Percentiles rank a stretch among this genome's conserved stretches.
These are phyloP conservation scores for Drosophila ironensis DNA, from an alignment of 1,140 invertebrate genomes.

Conservation along the genomic window DNA sequence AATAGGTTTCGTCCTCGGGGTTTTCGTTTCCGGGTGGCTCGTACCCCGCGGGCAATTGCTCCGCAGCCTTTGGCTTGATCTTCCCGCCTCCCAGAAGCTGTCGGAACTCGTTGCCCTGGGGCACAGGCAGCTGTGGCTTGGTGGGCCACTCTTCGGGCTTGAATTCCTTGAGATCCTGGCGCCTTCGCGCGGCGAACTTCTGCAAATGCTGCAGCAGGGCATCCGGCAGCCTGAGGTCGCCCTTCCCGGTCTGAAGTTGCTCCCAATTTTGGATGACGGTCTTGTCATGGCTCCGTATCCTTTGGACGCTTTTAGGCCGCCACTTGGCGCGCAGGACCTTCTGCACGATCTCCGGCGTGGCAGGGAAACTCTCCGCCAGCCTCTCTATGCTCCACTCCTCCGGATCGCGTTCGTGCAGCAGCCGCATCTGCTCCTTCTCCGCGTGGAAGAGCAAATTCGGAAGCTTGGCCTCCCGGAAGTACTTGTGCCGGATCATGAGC, in stretches of 20 bases:
- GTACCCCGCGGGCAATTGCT: conserved; percentile 1
- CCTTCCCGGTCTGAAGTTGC: conserved; percentile 83
- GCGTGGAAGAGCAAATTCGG: conserved; percentile 91
- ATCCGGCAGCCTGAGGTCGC: conserved; percentile 80
- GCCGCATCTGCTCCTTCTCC: conserved; percentile 91
- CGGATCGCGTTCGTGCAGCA: conserved; percentile 86
- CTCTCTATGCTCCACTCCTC: conserved; percentile 88
- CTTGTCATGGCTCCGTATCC: conserved; percentile 86
- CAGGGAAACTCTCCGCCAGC: conserved; percentile 91
- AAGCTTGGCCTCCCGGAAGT: conserved; percentile 86
- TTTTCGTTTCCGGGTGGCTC: neutral
- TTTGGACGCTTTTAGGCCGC: conserved; percentile 83
- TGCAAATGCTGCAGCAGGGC: conserved; percentile 84
- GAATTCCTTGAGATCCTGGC: conserved; percentile 44
- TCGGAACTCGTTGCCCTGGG: conserved; percentile 80
- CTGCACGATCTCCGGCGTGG: conserved; percentile 84
- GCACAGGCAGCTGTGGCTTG: conserved; percentile 46
- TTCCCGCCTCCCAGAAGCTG: conserved; percentile 75
- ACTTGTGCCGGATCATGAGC: conserved; percentile 87
- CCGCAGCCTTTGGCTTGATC: neutral
- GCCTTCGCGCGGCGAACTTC: conserved; percentile 84
- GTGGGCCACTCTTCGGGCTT: conserved; percentile 47
- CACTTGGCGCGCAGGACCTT: conserved; percentile 86
- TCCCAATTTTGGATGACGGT: conserved; percentile 87
- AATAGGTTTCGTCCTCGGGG: conserved; percentile 75